A percentile compares a stretch with the other conserved stretches of the same genome.
Conservation (phyloP, 2,888 invertebrate species). For the Pantelozetes paolii region DNA sequence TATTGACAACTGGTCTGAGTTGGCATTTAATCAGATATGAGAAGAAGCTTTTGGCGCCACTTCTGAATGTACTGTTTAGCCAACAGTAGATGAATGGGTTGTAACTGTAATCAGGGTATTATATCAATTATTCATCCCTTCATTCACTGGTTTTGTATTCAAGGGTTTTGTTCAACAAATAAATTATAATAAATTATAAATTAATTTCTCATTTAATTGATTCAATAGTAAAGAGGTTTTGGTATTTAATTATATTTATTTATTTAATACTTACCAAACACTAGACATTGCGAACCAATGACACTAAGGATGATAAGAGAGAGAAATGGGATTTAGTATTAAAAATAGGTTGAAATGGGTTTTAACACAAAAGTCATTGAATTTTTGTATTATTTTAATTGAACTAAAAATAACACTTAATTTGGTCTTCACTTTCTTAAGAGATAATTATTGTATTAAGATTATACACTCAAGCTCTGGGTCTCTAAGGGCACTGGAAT, state of each 20-base stretch:
- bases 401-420: too few relatives aligned
- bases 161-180: not conserved
- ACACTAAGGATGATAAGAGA: not conserved
- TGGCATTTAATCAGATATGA: not conserved
- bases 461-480: too few relatives aligned
- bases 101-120: not conserved
- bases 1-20: not conserved
- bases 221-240: not conserved
- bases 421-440: too few relatives aligned
- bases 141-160: not conserved
- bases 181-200: not conserved
- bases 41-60: constrained; percentile 1
- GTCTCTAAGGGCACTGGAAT: too few relatives aligned
- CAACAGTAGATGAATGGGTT: constrained; percentile 24
- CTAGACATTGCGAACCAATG: constrained; percentile 30
- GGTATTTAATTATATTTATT: too few relatives aligned
- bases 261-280: constrained; percentile 8
- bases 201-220: not conserved
- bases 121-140: not conserved
- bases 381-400: too few relatives aligned
- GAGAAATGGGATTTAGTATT: not conserved
- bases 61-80: constrained; percentile 6
- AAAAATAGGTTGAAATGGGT: too few relatives aligned
- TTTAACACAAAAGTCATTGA: too few relatives aligned
- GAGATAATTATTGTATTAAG: too few relatives aligned